Percentiles rank a stretch among this genome's conserved stretches.
Evolutionary conservation across 2,113 vertebrate genomes (phyloP).

Genomic region (Stictonetta naevosa): DNA sequence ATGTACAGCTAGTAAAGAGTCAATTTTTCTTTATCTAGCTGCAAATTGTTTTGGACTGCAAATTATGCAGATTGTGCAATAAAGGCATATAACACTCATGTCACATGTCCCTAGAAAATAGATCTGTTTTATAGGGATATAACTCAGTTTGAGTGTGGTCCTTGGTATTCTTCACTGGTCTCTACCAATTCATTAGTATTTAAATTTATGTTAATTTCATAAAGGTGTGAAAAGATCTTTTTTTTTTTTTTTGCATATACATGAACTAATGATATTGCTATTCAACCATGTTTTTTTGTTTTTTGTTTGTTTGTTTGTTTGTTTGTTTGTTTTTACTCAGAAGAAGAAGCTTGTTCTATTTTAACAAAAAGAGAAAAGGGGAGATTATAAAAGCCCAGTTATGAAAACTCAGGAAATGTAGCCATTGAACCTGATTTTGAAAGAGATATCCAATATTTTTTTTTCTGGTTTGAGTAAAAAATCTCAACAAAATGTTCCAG

Average conservation of each 20-base stretch:
- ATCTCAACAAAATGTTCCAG: background rate
- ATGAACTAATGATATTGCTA: constrained; percentile 77
- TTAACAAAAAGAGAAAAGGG: constrained; percentile 50
- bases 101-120: constrained; percentile 52
- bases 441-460: background rate
- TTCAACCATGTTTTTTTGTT: constrained; percentile 64
- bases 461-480: background rate
- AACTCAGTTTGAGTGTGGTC: constrained; percentile 20
- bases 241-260: constrained; percentile 82
- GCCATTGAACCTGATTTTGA: background rate
- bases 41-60: background rate
- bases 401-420: background rate
- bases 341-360: constrained; percentile 44
- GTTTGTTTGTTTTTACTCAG: constrained; percentile 18
- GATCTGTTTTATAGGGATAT: constrained; percentile 46
- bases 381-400: background rate
- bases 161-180: constrained; percentile 67
- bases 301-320: constrained; percentile 42
- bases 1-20: constrained; percentile 9
- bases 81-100: constrained; percentile 24
- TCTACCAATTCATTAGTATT: constrained; percentile 77
- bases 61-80: constrained; percentile 36
- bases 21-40: constrained; percentile 17
- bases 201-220: constrained; percentile 83
- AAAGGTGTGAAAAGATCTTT: constrained; percentile 81